Percentiles rank a stretch among this genome's conserved stretches.
Evolutionary conservation across 2,113 vertebrate species (phyloP).

Genomic region (Motacilla tschutschensis): DNA sequence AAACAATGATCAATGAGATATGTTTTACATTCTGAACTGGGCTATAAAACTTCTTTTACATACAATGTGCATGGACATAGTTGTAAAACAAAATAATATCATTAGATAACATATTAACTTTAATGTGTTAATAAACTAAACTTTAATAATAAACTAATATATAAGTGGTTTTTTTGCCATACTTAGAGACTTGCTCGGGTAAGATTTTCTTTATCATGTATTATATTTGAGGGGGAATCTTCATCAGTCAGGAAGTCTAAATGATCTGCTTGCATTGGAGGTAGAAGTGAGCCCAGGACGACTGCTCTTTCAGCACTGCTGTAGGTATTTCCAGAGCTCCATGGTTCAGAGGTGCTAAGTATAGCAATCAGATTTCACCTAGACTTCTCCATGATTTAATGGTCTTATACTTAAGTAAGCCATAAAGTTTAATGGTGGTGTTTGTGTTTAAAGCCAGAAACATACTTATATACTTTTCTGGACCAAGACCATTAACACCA

Average conservation of each 20-base stretch:
- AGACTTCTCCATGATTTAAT: constrained; percentile 8
- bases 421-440: not conserved
- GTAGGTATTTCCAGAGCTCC: constrained; percentile 15
- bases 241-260: not conserved
- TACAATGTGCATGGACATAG: not conserved
- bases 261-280: not conserved
- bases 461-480: not conserved
- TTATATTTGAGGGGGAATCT: not conserved
- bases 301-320: not conserved
- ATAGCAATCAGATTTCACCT: not conserved
- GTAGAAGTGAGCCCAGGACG: not conserved
- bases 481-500: not conserved
- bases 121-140: too few relatives aligned
- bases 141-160: not conserved
- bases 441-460: constrained; percentile 12
- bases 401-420: not conserved
- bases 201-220: not conserved
- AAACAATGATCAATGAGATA: not conserved
- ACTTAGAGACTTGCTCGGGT: not conserved
- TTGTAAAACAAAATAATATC: not conserved
- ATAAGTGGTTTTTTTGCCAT: not conserved
- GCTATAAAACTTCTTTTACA: not conserved
- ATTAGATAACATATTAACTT: not conserved
- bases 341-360: constrained; percentile 18
- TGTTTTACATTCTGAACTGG: not conserved